Base-by-base conservation (phyloP, 2,797 vertebrate species). In the Florisuga fusca region DNA sequence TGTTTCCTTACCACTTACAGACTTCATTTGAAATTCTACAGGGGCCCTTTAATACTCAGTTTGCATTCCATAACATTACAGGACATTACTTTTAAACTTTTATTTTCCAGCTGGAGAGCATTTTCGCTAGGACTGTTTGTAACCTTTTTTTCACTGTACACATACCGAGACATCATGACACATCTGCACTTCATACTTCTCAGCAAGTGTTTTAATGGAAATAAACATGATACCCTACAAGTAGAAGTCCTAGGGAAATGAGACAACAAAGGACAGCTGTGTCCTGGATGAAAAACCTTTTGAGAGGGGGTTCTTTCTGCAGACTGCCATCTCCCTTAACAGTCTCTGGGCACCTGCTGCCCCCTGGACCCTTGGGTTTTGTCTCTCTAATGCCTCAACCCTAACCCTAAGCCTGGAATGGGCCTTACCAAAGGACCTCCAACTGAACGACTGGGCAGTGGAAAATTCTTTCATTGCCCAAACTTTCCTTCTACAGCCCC, bases 191-290 rank as follows among this genome's bases (percentile, higher is more conserved):
- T 91, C 43, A 59, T 76, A 55, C 23, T 34, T 82, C 75, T 92
- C 55, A 84, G 43, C 51, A 89, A 92, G 25, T 8, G 19, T 85
- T 90, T 94, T 76, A 91, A 82, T 59, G 53, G 43, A 82, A 84
- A 90, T 82, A 94, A 89, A 92, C 22, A n/a, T 10, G 10, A 48
- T 79, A 51, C 10, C 15, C 31, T 92, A 41, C 29, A 82, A 88
- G 31, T n/a, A 34, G 68, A 90, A 43, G 41, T 68, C 36, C 31
- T 66, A 36, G 21, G 69, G 66, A 94, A 95, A 87, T 51, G 19
- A 92, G 15, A 38, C 33, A 81, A 78, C 33, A 72, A 84, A 78
- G 23, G 55, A 53, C 23, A 84, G 8, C n/a, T 84, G n/a, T n/a
- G 20, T 43, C 16, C 23, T 62, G 45, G 34, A 48, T 45, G 7